A percentile compares a stretch with the other conserved stretches of the same genome.
Conservation (phyloP, 2,888 invertebrate species). For the Cataglyphis altisquamis region DNA sequence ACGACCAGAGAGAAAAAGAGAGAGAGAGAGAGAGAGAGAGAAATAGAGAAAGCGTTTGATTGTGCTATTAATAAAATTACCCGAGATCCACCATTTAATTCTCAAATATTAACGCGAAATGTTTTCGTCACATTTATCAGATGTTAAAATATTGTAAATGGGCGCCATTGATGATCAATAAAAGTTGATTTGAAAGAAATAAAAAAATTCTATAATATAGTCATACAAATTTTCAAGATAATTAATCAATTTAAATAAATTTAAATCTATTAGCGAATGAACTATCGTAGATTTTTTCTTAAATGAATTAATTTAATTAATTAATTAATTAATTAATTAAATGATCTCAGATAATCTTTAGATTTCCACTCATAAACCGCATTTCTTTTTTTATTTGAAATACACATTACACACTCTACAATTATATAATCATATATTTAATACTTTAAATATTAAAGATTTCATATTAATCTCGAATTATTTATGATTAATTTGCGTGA, state of each 20-base stretch:
- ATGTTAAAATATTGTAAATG: background rate
- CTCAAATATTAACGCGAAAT: slow-evolving; percentile 35
- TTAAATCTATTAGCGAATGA: background rate
- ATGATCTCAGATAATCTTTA: background rate
- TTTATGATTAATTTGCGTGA: background rate
- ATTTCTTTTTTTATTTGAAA: background rate
- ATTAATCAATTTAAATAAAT: background rate
- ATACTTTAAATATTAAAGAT: background rate
- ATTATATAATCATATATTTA: background rate
- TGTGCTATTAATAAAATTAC: slow-evolving; percentile 61
- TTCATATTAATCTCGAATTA: slow-evolving; percentile 1
- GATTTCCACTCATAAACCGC: background rate
- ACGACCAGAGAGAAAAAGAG: slow-evolving; percentile 55
- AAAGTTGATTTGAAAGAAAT: background rate
- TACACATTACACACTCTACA: background rate
- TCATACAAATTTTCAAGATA: background rate
- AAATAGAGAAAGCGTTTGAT: slow-evolving; percentile 57
- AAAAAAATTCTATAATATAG: background rate
- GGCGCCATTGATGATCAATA: background rate
- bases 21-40: slow-evolving; percentile 39
- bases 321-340: too few relatives aligned
- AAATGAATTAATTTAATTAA: background rate
- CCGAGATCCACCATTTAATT: slow-evolving; percentile 9
- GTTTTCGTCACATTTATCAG: background rate
- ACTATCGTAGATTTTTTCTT: background rate